A percentile compares a stretch with the other conserved stretches of the same genome.
These are phyloP conservation scores for Conus betulinus DNA, from an alignment of 1,140 invertebrate genomes.

Conservation along the genomic window DNA sequence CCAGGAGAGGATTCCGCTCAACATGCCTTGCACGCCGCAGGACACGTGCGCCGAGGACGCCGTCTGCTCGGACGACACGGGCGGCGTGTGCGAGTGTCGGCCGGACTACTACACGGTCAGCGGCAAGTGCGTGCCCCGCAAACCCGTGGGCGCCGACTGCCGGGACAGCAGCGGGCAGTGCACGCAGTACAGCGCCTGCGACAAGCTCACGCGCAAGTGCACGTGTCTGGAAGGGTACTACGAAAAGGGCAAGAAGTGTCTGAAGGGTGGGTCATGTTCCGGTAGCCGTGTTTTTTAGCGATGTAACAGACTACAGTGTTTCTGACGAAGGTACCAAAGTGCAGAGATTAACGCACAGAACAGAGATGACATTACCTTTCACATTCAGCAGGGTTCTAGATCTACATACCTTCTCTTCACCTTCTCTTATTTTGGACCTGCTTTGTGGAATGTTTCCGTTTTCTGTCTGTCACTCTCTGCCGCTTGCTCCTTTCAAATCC, in stretches of 20 bases:
- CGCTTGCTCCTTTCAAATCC: no score
- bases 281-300: neutral
- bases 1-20: neutral
- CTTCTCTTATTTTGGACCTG: no score
- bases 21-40: slow-evolving; percentile 24
- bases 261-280: slow-evolving; percentile 8
- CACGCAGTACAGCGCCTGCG: slow-evolving; percentile 19
- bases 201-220: slow-evolving; percentile 33
- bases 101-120: slow-evolving; percentile 37
- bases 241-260: slow-evolving; percentile 26
- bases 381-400: no score
- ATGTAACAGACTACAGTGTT: no score
- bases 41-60: slow-evolving; percentile 35
- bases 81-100: slow-evolving; percentile 31
- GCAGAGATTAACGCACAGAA: no score
- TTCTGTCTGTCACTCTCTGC: no score
- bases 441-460: no score
- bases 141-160: slow-evolving; percentile 9
- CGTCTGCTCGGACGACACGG: slow-evolving; percentile 23
- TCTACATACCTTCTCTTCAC: no score
- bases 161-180: slow-evolving; percentile 29
- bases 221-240: slow-evolving; percentile 21
- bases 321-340: no score
- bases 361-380: no score
- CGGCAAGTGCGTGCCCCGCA: slow-evolving; percentile 26